phyloP scores from a whole-genome alignment of 2,113 vertebrate genomes.

The Hucho hucho region DNA sequence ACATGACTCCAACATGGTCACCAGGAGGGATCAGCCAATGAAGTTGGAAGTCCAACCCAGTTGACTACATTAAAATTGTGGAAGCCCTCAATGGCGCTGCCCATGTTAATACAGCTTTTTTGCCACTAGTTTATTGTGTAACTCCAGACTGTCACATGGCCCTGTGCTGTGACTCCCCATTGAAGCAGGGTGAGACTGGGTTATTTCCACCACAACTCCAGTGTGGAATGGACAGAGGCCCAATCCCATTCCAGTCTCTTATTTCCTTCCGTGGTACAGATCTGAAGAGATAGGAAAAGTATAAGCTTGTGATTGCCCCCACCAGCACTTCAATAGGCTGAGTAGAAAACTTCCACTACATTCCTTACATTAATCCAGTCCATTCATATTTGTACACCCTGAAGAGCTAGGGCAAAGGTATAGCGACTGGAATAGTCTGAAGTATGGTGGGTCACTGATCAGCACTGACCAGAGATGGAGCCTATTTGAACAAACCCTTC shows the following conservation, averaged over 20 bases:
- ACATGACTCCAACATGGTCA: no score
- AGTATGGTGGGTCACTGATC: constrained; percentile 40
- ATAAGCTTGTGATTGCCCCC: not conserved
- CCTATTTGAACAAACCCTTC: constrained; percentile 45
- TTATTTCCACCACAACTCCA: no score
- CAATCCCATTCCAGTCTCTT: no score
- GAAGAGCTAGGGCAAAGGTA: not conserved
- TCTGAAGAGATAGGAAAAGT: constrained; percentile 6
- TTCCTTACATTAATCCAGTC: not conserved
- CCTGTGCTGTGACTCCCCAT: not conserved
- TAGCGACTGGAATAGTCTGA: not conserved
- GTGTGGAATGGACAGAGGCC: no score
- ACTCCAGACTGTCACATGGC: no score
- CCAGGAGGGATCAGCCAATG: no score
- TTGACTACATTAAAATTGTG: no score
- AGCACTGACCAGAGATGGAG: constrained; percentile 36
- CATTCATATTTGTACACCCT: not conserved
- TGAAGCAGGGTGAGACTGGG: not conserved
- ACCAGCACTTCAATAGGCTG: not conserved
- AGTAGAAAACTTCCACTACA: not conserved
- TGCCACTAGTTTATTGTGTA: no score
- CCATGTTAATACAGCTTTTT: no score
- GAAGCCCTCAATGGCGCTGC: no score
- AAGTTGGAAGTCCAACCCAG: no score
- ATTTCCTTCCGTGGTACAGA: constrained; percentile 28